Percentiles rank a stretch among this genome's conserved stretches.
Evolutionary conservation across 2,888 invertebrate species (phyloP).

Genomic region (Chloroclystis v-ata): DNA sequence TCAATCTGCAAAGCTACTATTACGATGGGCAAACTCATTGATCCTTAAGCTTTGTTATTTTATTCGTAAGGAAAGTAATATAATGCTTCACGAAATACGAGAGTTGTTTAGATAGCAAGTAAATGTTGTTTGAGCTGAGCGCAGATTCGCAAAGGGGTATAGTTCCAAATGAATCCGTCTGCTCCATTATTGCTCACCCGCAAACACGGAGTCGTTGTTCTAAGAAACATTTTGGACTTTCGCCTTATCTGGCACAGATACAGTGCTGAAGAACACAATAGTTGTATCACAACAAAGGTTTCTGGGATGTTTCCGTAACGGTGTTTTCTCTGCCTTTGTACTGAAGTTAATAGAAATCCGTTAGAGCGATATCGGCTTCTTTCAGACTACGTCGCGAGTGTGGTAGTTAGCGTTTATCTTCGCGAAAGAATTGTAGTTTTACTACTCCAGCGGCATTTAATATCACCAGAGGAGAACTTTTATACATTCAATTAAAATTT

Average conservation of each 20-base stretch:
- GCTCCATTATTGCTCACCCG: conserved; percentile 19
- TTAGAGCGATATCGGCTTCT: conserved; percentile 51
- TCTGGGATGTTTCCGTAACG: conserved; percentile 62
- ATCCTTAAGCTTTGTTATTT: too few species aligned
- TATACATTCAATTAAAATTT: conserved; percentile 26
- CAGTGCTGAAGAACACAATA: conserved; percentile 56
- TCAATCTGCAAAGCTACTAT: too few species aligned
- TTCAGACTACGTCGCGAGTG: conserved; percentile 40
- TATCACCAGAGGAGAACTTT: conserved; percentile 20
- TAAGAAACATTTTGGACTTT: conserved; percentile 27
- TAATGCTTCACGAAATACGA: neutral
- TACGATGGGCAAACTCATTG: too few species aligned
- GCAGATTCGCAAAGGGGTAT: conserved; percentile 6
- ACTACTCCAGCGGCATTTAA: conserved; percentile 20
- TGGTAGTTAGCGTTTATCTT: conserved; percentile 39
- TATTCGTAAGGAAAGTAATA: neutral
- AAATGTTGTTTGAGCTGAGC: conserved; percentile 8
- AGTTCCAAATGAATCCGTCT: conserved; percentile 15
- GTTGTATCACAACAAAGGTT: conserved; percentile 60
- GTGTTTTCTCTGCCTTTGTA: conserved; percentile 59
- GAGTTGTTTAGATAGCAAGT: conserved; percentile 9
- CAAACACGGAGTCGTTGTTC: conserved; percentile 23
- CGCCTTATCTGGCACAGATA: conserved; percentile 36
- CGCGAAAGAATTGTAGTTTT: conserved; percentile 24
- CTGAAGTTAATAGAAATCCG: conserved; percentile 56